Evolutionary conservation across 2,797 vertebrate species (phyloP), one percentile per base, ranked within the genome.

Genomic region (Cirrhinus molitorella): DNA sequence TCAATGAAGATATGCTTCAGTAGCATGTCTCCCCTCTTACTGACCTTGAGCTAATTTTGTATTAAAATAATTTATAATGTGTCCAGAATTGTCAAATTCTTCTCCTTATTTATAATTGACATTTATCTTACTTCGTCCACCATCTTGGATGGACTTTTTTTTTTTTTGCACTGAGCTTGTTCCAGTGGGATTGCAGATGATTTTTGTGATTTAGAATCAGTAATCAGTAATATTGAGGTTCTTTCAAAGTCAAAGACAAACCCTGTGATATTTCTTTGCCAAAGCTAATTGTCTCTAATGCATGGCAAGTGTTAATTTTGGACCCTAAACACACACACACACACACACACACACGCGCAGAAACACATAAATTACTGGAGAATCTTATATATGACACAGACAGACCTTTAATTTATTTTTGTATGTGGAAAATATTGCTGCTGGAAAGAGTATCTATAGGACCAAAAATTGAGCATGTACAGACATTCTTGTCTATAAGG

Each of bases 341-440:
- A 47, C 28, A 13, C 68, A 31, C 70, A 45, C 40, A 28, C 37
- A 16, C 40, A 16, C 40, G 16, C 21, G 8, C 40, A 68, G 7
- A 66, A 16, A n/a, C 85, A 91, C 81, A 89, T 83, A 91, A 80
- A 90, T 80, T 17, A 49, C 14, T 0, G 1, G 68, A 71, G 40
- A 65, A 31, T 68, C 19, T 67, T 53, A 28, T 67, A 53, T 67
- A 16, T 55, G 78, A 70, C 80, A 68, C 12, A 25, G 80, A 84
- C 68, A 85, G 82, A 89, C 83, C 90, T 93, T 93, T 94, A 85
- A 95, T 94, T 95, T 94, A 94, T 95, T 95, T 95, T 93, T 94
- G 87, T 94, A 92, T 74, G n/a, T 89, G 84, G 40, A 89, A 91
- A 88, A 70, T 91, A 88, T 87, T 90, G 88, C 90, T 92, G 90